Evolutionary conservation across 2,113 vertebrate species (phyloP), one percentile per base, ranked within the genome.

Genomic region (Sylvietta virens): DNA sequence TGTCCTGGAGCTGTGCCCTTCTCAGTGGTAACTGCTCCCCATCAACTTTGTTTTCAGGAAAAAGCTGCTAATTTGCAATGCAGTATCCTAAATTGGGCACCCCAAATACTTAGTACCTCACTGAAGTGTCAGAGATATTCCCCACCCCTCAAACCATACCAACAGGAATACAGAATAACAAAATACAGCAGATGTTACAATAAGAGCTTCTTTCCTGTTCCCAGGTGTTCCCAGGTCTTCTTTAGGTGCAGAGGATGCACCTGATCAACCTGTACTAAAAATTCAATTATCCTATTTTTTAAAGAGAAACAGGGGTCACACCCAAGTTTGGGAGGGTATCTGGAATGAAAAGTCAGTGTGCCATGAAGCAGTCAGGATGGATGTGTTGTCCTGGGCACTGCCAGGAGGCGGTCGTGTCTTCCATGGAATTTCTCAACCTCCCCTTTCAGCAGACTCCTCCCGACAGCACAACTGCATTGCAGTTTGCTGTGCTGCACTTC

Each of bases 1-100:
- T 42, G 37, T 33, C 30, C 62, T 40, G 60, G 33, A 18, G 19
- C 77, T 57, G 26, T 26, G 35, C 13, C 14, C 14, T 39, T 39
- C 35, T 53, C 1, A 0, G 14, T 10, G 33, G 27, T 30, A 48
- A n/a, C 28, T 5, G 0, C 3, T 81, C 24, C 35, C 11, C 47
- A 62, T 15, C 37, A 53, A n/a, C 39, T 71, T 27, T 23, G 23
- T 53, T 58, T 53, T 37, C 64, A 69, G 73, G 26, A 54, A 65
- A 65, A 16, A 47, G 26, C 21, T 65, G 45, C 70, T 73, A 2
- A 2, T 72, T 86, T 76, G 21, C 47, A 53, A 37, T 53, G 18
- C 40, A 2, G 0, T 54, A 39, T 60, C 60, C 60, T 39, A 42
- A 60, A 61, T 0, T 33, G 48, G 31, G 21, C 45, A 45, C 27